These are phyloP conservation scores for Lampropteryx suffumata DNA, from an alignment of 2,888 invertebrate genomes.

Conservation along the genomic window DNA sequence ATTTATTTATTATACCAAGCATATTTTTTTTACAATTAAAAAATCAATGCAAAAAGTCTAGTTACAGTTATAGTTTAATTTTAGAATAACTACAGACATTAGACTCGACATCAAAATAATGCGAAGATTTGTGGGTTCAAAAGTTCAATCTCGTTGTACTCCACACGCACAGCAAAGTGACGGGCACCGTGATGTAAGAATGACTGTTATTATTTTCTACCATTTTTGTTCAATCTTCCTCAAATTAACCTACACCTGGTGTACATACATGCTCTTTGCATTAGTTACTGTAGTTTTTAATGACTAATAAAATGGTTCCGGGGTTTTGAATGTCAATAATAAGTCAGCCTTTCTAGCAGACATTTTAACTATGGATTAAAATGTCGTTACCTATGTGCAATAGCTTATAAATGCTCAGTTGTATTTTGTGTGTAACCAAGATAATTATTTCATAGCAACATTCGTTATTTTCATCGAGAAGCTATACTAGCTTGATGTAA, in stretches of 20 bases:
- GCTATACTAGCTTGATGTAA: too few species aligned
- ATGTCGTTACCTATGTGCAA: constrained; percentile 15
- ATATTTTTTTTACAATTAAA: too few species aligned
- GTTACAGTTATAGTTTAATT: too few species aligned
- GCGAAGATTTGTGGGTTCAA: too few species aligned
- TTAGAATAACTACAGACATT: too few species aligned
- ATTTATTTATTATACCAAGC: too few species aligned
- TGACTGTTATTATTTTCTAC: constrained; percentile 23
- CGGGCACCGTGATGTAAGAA: constrained; percentile 19
- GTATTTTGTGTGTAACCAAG: background rate
- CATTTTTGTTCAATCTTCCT: constrained; percentile 27
- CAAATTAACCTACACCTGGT: constrained; percentile 22
- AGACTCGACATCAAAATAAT: too few species aligned
- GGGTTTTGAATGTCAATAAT: constrained; percentile 21
- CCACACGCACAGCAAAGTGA: background rate
- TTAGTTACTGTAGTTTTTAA: constrained; percentile 19
- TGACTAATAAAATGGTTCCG: constrained; percentile 18
- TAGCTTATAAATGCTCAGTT: background rate
- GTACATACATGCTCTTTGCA: constrained; percentile 1
- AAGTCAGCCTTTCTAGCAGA: background rate
- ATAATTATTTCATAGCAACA: background rate
- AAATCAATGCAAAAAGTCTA: too few species aligned
- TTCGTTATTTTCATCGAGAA: background rate
- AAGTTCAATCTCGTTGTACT: background rate
- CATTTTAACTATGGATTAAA: constrained; percentile 12